phyloP scores from a whole-genome alignment of 2,113 vertebrate genomes.

The Cyprinodon variegatus region DNA sequence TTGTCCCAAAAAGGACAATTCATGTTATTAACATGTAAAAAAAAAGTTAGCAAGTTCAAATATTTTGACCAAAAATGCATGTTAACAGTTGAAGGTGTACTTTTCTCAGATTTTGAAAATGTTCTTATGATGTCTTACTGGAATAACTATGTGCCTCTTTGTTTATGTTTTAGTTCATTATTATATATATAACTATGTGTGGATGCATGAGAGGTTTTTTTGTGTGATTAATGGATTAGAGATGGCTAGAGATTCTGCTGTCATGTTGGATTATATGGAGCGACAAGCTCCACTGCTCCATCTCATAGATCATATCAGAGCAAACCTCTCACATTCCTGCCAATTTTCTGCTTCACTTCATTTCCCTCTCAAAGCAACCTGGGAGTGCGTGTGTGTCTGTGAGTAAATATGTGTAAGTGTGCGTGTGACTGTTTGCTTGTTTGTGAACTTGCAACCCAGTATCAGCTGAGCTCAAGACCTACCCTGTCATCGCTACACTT shows the following conservation, averaged over 20 bases:
- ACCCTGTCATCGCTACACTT: not conserved
- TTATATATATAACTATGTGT: slow-evolving; percentile 10
- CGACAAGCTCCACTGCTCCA: slow-evolving; percentile 58
- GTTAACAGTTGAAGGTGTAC: slow-evolving; percentile 3
- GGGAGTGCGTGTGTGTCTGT: slow-evolving; percentile 3
- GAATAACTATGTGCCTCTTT: slow-evolving; percentile 18
- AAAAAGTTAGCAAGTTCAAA: not conserved
- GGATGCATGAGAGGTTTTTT: slow-evolving; percentile 29
- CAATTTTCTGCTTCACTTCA: slow-evolving; percentile 62
- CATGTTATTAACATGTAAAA: not conserved
- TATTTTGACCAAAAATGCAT: not conserved
- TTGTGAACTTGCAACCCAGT: slow-evolving; percentile 1
- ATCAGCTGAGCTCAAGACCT: slow-evolving; percentile 14
- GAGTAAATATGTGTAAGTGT: slow-evolving; percentile 1
- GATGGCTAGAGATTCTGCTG: slow-evolving; percentile 52
- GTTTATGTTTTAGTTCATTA: slow-evolving; percentile 10
- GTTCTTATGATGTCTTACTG: slow-evolving; percentile 12
- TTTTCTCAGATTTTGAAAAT: slow-evolving; percentile 8
- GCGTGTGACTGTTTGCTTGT: not conserved
- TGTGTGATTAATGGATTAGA: slow-evolving; percentile 63
- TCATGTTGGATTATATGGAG: slow-evolving; percentile 61
- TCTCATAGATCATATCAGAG: slow-evolving; percentile 65
- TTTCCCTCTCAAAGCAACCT: slow-evolving; percentile 33
- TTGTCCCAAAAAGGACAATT: not conserved
- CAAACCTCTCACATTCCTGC: slow-evolving; percentile 48